Evolutionary conservation across 1,140 invertebrate genomes (phyloP).

Genomic region (Nasonia longicornis): DNA sequence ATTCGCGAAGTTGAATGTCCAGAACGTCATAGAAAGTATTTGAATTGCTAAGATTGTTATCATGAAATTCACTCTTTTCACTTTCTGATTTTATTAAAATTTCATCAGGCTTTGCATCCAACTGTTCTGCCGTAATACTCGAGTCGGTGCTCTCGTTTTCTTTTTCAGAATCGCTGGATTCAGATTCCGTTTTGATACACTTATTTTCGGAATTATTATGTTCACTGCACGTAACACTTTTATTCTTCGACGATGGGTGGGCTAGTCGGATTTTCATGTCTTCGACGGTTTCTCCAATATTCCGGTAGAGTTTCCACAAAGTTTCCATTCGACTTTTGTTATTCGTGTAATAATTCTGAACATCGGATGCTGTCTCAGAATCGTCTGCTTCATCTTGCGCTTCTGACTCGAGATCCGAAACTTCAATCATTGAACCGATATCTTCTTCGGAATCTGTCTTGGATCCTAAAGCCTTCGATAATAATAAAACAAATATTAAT

Average conservation of each 20-base stretch:
- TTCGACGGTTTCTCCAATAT: neutral
- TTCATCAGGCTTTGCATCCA: too few relatives aligned
- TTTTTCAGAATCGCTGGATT: too few relatives aligned
- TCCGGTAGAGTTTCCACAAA: slow-evolving; percentile 2
- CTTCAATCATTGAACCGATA: neutral
- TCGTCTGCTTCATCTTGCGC: neutral
- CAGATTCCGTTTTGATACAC: too few relatives aligned
- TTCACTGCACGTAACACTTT: too few relatives aligned
- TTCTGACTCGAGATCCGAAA: neutral
- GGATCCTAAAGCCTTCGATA: neutral
- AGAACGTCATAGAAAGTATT: neutral
- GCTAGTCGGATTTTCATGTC: neutral
- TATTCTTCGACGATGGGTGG: too few relatives aligned
- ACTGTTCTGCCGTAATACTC: too few relatives aligned
- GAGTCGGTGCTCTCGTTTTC: too few relatives aligned
- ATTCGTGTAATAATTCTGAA: neutral
- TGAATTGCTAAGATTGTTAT: neutral
- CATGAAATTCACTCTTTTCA: neutral
- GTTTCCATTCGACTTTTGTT: neutral
- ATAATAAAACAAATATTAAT: neutral
- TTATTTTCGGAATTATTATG: too few relatives aligned
- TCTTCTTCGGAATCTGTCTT: neutral
- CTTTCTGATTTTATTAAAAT: neutral
- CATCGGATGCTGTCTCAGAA: neutral
- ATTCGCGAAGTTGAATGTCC: neutral